These are phyloP conservation scores for Drosophila lini DNA, from an alignment of 1,140 invertebrate species.

Conservation along the genomic window DNA sequence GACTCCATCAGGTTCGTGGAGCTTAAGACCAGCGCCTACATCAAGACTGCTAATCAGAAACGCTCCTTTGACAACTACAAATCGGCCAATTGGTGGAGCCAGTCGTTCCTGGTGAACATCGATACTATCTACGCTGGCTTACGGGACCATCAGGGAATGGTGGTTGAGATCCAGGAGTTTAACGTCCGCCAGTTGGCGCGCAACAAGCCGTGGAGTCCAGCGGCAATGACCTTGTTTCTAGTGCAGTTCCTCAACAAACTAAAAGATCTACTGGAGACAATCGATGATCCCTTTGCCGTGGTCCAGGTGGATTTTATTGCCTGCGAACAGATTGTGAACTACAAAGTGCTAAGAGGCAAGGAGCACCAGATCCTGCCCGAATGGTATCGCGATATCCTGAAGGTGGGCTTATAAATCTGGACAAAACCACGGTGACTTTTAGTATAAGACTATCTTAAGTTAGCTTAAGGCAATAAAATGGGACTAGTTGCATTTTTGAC, in stretches of 20 bases:
- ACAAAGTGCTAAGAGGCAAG: conserved; percentile 12
- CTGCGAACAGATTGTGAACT: background rate
- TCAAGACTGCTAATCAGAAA: conserved; percentile 87
- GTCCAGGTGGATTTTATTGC: conserved; percentile 41
- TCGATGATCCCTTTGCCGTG: conserved; percentile 39
- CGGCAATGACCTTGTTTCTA: conserved; percentile 38
- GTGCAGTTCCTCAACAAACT: conserved; percentile 42
- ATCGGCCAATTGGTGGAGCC: conserved; percentile 88
- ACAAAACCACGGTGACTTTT: background rate
- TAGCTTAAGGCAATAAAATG: background rate
- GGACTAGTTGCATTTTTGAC: background rate
- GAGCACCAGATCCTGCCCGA: conserved; percentile 37
- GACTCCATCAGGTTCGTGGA: conserved; percentile 80
- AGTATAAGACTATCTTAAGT: background rate
- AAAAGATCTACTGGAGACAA: conserved; percentile 16
- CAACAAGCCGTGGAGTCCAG: conserved; percentile 56
- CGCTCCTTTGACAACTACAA: conserved; percentile 85
- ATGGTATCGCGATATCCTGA: conserved; percentile 47
- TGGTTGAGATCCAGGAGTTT: conserved; percentile 25
- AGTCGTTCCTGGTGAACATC: conserved; percentile 89
- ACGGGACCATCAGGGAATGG: conserved; percentile 86
- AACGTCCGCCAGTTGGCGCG: conserved; percentile 23
- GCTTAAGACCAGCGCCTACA: conserved; percentile 86
- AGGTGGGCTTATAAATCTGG: background rate
- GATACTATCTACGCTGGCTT: conserved; percentile 87